Conservation (phyloP, 2,888 invertebrate genomes). For the Ophraella communa region DNA sequence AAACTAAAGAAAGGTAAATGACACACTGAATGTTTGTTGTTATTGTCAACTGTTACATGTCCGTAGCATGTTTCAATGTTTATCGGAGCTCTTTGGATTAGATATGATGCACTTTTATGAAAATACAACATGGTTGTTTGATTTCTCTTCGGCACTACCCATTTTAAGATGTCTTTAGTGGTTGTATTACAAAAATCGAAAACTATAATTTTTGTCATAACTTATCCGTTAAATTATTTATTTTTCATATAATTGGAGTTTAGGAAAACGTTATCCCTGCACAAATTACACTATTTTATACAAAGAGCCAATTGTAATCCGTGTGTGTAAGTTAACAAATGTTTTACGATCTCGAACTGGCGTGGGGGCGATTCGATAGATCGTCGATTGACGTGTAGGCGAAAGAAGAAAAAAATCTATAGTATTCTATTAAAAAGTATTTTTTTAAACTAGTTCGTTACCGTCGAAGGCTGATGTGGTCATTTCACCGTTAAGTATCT, state of each 20-base stretch:
- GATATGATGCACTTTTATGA: slow-evolving; percentile 17
- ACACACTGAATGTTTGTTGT: slow-evolving; percentile 25
- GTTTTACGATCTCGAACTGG: slow-evolving; percentile 22
- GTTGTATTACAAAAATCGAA: slow-evolving; percentile 18
- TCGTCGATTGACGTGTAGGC: slow-evolving; percentile 25
- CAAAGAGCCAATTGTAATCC: slow-evolving; percentile 28
- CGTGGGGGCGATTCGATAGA: slow-evolving; percentile 30
- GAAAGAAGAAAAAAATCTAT: slow-evolving; percentile 9
- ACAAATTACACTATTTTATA: slow-evolving; percentile 32
- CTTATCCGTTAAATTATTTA: slow-evolving; percentile 9
- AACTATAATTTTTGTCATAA: slow-evolving; percentile 16
- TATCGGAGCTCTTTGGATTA: slow-evolving; percentile 14
- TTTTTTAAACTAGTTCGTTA: slow-evolving; percentile 25
- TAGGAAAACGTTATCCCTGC: slow-evolving; percentile 31
- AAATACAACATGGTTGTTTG: slow-evolving; percentile 4
- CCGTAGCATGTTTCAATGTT: slow-evolving; percentile 13
- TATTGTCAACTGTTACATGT: slow-evolving; percentile 22
- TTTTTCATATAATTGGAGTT: slow-evolving; percentile 22
- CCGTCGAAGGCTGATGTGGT: slow-evolving; percentile 26
- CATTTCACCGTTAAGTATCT: slow-evolving; percentile 1
- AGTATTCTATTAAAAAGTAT: slow-evolving; percentile 18
- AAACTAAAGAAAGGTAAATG: slow-evolving; percentile 30
- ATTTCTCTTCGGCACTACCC: slow-evolving; percentile 3
- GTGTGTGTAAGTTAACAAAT: slow-evolving; percentile 29
- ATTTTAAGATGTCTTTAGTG: too few relatives aligned